Evolutionary conservation across 2,888 invertebrate species (phyloP).

Genomic region (Cheilosia pagana): DNA sequence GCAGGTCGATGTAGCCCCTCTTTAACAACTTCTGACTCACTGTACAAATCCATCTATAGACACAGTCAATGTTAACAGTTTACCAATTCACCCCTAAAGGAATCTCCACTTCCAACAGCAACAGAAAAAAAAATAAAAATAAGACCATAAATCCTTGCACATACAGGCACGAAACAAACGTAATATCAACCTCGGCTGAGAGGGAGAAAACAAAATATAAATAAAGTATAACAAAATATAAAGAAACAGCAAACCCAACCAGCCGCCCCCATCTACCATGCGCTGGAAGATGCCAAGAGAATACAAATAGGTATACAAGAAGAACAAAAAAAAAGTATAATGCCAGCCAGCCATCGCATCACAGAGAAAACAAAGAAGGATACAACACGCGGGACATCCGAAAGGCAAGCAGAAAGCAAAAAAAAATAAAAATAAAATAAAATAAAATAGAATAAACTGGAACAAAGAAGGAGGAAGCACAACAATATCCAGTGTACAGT

Average conservation of each 20-base stretch:
- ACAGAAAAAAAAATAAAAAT: slow-evolving; percentile 37
- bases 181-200: slow-evolving; percentile 56
- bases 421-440: slow-evolving; percentile 16
- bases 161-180: slow-evolving; percentile 66
- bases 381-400: slow-evolving; percentile 69
- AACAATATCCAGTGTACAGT: slow-evolving; percentile 31
- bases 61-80: slow-evolving; percentile 65
- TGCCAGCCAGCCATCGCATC: slow-evolving; percentile 51
- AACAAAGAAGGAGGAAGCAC: slow-evolving; percentile 48
- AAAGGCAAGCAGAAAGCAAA: slow-evolving; percentile 40
- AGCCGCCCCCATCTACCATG: slow-evolving; percentile 34
- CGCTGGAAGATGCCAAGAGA: slow-evolving; percentile 65
- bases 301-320: slow-evolving; percentile 52
- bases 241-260: slow-evolving; percentile 32
- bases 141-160: slow-evolving; percentile 68
- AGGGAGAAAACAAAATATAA: slow-evolving; percentile 66
- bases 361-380: slow-evolving; percentile 70
- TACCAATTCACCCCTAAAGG: slow-evolving; percentile 51
- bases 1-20: background rate
- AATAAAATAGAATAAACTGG: slow-evolving; percentile 51
- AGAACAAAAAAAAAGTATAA: slow-evolving; percentile 31
- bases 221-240: slow-evolving; percentile 62
- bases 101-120: slow-evolving; percentile 46
- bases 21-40: slow-evolving; percentile 33
- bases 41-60: slow-evolving; percentile 41